Evolutionary conservation across 2,113 vertebrate genomes (phyloP), one percentile per base, ranked within the genome.

Genomic region (Myotis davidii): DNA sequence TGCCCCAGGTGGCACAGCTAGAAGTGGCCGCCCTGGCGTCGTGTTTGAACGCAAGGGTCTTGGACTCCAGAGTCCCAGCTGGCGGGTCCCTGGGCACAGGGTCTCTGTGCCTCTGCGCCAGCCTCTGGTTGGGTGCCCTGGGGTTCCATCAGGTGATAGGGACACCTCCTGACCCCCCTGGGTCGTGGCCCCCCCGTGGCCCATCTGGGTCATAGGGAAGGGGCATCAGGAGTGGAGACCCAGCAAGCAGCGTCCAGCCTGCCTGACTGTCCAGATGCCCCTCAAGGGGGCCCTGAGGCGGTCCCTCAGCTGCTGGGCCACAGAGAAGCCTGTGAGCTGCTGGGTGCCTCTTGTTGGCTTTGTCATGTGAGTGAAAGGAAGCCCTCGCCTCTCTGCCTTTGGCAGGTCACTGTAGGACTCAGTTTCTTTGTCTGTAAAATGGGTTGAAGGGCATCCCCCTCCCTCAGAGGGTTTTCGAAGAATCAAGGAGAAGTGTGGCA

Each of bases 401-500:
- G 23, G 34, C 23, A 29, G 16, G 34, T 11, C 23, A 11, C 54
- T 18, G 18, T 29, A 6, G 37, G 54, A 20, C 79, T 82, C 9
- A 6, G 79, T 82, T 12, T 82, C 54, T 82, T 20, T 42, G 59
- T 12, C 25, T 61, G 54, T 20, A 5, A 32, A 82, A 34, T 20
- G 56, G 79, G 56, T 18, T 61, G 37, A 42, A 82, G 34, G 37
- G 37, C 13, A 0, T 13, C 21, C 77, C 27, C 21, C 52, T 56
- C 10, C n/a, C 52, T 37, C n/a, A 2, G 0, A 9, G 52, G n/a
- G n/a, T 16, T 37, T 14, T 23, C 8, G 34, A 23, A 59, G 54
- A 29, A 10, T 27, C n/a, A 0, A 0, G 13, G n/a, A 25, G n/a
- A 25, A 9, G 20, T 1, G n/a, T 14, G 13, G 13, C 20, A 3